Base-by-base conservation (phyloP, 2,888 invertebrate genomes). In the Cosmia trapezina region DNA sequence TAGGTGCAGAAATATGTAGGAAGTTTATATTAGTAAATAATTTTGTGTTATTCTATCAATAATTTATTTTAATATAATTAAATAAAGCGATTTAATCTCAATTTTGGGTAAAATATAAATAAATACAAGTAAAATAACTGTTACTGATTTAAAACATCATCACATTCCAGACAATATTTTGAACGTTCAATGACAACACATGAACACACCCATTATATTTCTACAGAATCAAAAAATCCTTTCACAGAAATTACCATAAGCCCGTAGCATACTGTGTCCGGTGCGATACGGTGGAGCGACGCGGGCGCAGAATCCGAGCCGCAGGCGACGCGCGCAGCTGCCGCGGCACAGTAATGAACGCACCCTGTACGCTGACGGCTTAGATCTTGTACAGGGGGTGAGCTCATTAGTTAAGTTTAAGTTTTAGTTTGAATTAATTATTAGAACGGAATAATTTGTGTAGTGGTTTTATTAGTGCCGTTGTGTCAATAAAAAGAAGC, bases 261-360 rank as follows among this genome's bases (percentile, higher is more conserved):
- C 80, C 80, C 67, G 80, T 81, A 83, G 80, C 67, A 41, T 68
- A 81, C 82, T 33, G 78, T 70, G 83, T 81, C 80, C 83, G 84
- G 87, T 86, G 86, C 89, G 82, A 83, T 83, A 83, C 85, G 80
- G 77, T 68, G 76, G 74, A 64, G 75, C 80, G 68, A 79, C 79
- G 85, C 83, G 80, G 77, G 84, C 80, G 86, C 86, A 80, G 79
- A 69, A 83, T 72, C 84, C 86, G 83, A 83, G 89, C 90, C 92
- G 87, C 87, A 83, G 89, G 91, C 90, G 91, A 89, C 90, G 78
- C 87, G 89, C 89, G 92, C 93, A 92, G 92, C 92, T 91, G 92
- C 93, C 88, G 92, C 87, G 85, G 79, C 80, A 83, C 79, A 80
- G 88, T 90, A 91, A 91, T 90, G 90, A 89, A 89, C 90, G 90